Base-by-base conservation (phyloP, 2,113 vertebrate genomes). In the zebrafish (Danio rerio) region DNA sequence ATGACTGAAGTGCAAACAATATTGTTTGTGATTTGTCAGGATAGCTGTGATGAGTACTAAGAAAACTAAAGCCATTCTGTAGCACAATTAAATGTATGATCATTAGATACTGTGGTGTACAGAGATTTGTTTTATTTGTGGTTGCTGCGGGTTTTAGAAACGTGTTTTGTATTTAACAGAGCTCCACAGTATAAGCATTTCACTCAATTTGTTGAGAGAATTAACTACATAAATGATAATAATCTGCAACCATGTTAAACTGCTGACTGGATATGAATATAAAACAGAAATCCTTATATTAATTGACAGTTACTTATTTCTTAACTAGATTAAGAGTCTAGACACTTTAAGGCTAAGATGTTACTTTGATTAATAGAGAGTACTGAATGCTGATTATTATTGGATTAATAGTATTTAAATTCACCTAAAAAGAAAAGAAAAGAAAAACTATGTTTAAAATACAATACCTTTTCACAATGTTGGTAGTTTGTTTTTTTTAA, bases 41-140 rank as follows among this genome's bases (percentile, higher is more conserved):
- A 42, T 9, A 10, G 73, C 15, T 76, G 55, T 61, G 42, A 76
- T 9, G 40, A 21, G 73, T 40, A 61, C 59, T 76, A 42, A 76
- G n/a, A 59, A 47, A 20, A 76, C 73, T 15, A 31, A 2, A 7
- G 69, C 11, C 5, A 5, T 53, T 49, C 12, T 53, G 18, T 53
- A 52, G 53, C 20, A 8, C 69, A 13, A 72, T 20, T 18, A 69
- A 47, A 69, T 20, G n/a, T 59, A 5, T n/a, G 52, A 5, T n/a
- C n/a, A n/a, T n/a, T 52, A 56, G 7, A n/a, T n/a, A n/a, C n/a
- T n/a, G n/a, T n/a, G n/a, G n/a, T n/a, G 50, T 1, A 31, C 9
- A 74, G 9, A 7, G 52, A 43, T 56, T 43, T 18, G 7, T 68
- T 68, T 68, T 47, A 12, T 43, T 42, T 53, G 49, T 45, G 12